Conservation (phyloP, 2,113 vertebrate genomes). For the Oryzias melastigma region DNA sequence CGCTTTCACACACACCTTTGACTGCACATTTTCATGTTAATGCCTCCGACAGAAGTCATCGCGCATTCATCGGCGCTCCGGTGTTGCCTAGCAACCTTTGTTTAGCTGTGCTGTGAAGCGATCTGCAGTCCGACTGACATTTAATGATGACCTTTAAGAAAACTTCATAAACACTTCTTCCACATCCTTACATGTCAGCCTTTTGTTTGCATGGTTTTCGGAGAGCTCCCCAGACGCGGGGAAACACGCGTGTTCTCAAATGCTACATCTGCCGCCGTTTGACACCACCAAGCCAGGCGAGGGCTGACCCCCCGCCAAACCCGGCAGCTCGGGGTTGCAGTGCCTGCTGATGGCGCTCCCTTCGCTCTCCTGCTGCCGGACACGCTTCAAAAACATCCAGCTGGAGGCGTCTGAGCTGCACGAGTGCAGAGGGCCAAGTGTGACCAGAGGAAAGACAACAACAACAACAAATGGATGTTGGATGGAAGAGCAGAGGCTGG, state of each 20-base stretch:
- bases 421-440: slow-evolving; percentile 18
- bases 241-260: slow-evolving; percentile 27
- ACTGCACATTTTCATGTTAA: slow-evolving; percentile 57
- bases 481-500: slow-evolving; percentile 27
- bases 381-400: not conserved
- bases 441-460: slow-evolving; percentile 21
- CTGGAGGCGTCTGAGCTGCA: not conserved
- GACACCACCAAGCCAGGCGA: slow-evolving; percentile 82
- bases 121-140: slow-evolving; percentile 38
- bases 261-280: slow-evolving; percentile 77
- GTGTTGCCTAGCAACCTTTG: slow-evolving; percentile 58
- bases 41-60: slow-evolving; percentile 37
- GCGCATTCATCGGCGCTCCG: slow-evolving; percentile 27
- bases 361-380: slow-evolving; percentile 47
- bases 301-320: slow-evolving; percentile 81
- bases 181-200: too few species aligned
- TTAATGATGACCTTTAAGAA: slow-evolving; percentile 49
- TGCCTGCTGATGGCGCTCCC: slow-evolving; percentile 86
- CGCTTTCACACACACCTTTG: slow-evolving; percentile 37
- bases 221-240: slow-evolving; percentile 38
- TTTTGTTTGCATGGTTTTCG: too few species aligned
- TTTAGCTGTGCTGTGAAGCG: slow-evolving; percentile 35
- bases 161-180: not conserved
- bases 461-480: slow-evolving; percentile 7
- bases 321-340: slow-evolving; percentile 82